Conservation (phyloP, 2,797 vertebrate genomes). For the Heliangelus exortis region DNA sequence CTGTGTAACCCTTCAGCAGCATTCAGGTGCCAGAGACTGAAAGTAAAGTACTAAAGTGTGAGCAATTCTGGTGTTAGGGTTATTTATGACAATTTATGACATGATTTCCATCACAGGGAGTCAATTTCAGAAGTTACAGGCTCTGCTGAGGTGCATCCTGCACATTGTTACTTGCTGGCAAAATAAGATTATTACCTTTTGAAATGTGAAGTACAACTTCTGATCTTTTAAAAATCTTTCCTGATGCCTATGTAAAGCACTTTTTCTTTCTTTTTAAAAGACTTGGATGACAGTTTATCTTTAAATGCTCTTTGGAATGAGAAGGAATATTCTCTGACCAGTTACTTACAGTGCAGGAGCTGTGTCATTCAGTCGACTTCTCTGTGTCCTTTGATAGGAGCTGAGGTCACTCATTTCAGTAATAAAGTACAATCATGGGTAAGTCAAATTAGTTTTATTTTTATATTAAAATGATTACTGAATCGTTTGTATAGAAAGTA, state of each 20-base stretch:
- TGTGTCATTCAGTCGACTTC: conserved; percentile 64
- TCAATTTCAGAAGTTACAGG: neutral
- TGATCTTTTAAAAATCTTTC: neutral
- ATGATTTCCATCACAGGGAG: neutral
- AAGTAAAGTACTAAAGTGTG: neutral
- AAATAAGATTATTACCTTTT: neutral
- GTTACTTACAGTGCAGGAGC: conserved; percentile 79
- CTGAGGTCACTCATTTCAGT: conserved; percentile 71
- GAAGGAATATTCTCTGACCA: conserved; percentile 77
- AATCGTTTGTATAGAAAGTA: neutral
- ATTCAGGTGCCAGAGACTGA: neutral
- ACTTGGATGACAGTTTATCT: conserved; percentile 56
- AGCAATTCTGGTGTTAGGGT: neutral
- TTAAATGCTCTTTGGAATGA: conserved; percentile 80
- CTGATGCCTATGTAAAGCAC: conserved; percentile 19
- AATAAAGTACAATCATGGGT: conserved; percentile 70
- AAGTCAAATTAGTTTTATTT: conserved; percentile 44
- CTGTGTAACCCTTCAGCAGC: neutral
- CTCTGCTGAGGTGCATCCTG: neutral
- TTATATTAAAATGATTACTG: neutral
- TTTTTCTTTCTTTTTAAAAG: conserved; percentile 55
- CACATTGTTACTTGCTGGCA: neutral
- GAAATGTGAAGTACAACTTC: neutral
- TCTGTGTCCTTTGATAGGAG: conserved; percentile 69
- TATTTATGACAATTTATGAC: neutral